Conservation (phyloP, 1,140 invertebrate species). For the Marisa cornuarietis region DNA sequence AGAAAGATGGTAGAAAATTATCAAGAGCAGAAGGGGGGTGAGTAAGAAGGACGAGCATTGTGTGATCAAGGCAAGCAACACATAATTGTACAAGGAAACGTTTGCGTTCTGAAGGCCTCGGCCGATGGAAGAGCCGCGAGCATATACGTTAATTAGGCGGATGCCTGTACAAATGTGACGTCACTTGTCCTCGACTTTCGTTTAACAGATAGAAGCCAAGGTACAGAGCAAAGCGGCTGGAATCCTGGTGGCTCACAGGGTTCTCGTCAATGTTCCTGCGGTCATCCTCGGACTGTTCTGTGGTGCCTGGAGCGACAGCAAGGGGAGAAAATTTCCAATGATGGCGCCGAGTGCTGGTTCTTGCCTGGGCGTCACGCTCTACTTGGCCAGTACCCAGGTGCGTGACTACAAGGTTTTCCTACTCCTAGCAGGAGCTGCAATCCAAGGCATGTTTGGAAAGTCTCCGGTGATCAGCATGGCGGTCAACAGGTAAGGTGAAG, state of each 20-base stretch:
- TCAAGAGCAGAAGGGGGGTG: no score
- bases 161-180: no score
- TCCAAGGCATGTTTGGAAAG: conserved; percentile 62
- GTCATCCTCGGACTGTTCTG: conserved; percentile 62
- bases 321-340: conserved; percentile 64
- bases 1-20: no score
- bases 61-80: no score
- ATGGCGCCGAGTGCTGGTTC: conserved; percentile 61
- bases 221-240: conserved; percentile 52
- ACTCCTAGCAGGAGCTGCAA: conserved; percentile 52
- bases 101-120: no score
- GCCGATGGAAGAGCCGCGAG: no score
- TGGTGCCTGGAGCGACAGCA: conserved; percentile 64
- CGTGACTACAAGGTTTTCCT: conserved; percentile 40
- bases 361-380: conserved; percentile 55
- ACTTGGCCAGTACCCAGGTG: conserved; percentile 47
- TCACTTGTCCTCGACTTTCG: background rate
- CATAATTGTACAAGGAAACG: no score
- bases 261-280: conserved; percentile 63
- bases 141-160: no score
- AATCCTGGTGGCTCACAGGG: conserved; percentile 59
- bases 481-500: conserved; percentile 44
- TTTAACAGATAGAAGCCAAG: conserved; percentile 39
- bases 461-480: conserved; percentile 65
- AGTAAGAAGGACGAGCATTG: no score